Percentiles rank a stretch among this genome's conserved stretches.
Conservation (phyloP, 2,888 invertebrate genomes). For the Laothoe populi region DNA sequence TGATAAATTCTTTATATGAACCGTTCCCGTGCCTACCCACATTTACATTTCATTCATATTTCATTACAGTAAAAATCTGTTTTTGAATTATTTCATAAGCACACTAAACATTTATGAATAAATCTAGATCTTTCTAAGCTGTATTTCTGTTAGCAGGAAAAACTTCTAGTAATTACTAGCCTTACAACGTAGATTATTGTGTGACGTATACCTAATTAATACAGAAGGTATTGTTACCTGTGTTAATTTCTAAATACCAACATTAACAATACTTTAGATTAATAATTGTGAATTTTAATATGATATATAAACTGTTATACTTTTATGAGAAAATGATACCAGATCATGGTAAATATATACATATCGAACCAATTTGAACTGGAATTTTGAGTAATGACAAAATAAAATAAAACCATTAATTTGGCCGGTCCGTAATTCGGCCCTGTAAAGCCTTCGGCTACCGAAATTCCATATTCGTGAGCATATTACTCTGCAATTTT, state of each 20-base stretch:
- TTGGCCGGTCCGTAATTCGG: constrained; percentile 47
- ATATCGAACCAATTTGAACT: constrained; percentile 26
- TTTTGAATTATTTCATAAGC: background rate
- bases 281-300: background rate
- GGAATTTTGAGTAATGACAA: constrained; percentile 32
- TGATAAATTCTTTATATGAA: background rate
- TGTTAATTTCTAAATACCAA: background rate
- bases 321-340: constrained; percentile 1
- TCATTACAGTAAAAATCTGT: background rate
- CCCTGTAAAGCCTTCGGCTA: constrained; percentile 70
- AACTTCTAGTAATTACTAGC: background rate
- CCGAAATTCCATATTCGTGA: constrained; percentile 69
- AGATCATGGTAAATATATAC: background rate
- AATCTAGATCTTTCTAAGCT: background rate
- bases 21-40: background rate
- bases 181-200: background rate
- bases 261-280: background rate
- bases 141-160: background rate
- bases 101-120: background rate
- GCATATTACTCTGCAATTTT: constrained; percentile 58
- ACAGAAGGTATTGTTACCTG: too few relatives aligned
- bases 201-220: too few relatives aligned
- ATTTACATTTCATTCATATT: background rate
- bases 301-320: background rate
- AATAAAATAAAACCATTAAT: constrained; percentile 38